A percentile compares a stretch with the other conserved stretches of the same genome.
These are phyloP conservation scores for Apotomis capreana DNA, from an alignment of 2,888 invertebrate species.

Conservation along the genomic window DNA sequence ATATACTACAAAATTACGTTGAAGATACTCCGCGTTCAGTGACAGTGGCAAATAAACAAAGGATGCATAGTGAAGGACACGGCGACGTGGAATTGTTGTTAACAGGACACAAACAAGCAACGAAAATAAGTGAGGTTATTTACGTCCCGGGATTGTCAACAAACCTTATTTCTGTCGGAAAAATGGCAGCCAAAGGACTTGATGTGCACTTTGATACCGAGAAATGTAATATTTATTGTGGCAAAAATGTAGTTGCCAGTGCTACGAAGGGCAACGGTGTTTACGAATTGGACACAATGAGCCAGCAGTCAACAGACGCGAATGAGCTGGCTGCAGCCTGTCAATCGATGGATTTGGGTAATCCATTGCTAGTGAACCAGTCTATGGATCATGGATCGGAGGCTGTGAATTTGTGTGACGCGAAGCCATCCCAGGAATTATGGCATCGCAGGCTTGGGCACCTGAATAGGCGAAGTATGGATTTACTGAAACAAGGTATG, in stretches of 20 bases:
- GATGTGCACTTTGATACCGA: constrained; percentile 29
- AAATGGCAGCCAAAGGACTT: constrained; percentile 29
- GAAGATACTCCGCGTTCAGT: constrained; percentile 9
- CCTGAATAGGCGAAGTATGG: constrained; percentile 40
- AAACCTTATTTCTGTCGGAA: constrained; percentile 36
- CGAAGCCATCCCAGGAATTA: constrained; percentile 20
- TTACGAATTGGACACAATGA: constrained; percentile 33
- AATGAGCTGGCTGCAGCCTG: not conserved
- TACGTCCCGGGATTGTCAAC: constrained; percentile 36
- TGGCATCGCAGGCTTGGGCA: constrained; percentile 44
- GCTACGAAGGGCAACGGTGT: constrained; percentile 38
- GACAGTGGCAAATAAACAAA: constrained; percentile 15
- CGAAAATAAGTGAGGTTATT: constrained; percentile 30
- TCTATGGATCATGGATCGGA: not conserved
- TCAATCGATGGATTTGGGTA: not conserved
- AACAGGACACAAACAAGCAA: not conserved
- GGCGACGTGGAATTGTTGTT: not conserved
- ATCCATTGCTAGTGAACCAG: not conserved
- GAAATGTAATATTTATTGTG: constrained; percentile 40
- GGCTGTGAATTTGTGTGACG: constrained; percentile 1
- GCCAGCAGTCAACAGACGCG: not conserved
- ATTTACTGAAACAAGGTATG: constrained; percentile 41
- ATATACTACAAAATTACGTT: constrained; percentile 1
- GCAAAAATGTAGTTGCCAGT: constrained; percentile 31
- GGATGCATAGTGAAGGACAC: not conserved